Conservation (phyloP, 2,888 invertebrate genomes). For the Palloptera scutellata region DNA sequence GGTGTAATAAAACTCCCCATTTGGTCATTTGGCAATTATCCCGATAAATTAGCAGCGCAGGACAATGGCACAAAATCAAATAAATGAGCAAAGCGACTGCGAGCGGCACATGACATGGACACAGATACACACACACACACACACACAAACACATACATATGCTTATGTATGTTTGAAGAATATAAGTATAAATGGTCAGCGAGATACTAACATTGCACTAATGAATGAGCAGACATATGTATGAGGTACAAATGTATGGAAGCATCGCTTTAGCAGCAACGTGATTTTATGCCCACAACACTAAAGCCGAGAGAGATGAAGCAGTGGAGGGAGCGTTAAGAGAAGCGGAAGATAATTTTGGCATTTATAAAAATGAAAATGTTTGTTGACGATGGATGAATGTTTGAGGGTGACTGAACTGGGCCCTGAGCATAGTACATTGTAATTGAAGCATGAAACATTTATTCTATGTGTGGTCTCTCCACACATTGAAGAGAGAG, state of each 20-base stretch:
- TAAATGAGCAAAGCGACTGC: slow-evolving; percentile 24
- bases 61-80: slow-evolving; percentile 29
- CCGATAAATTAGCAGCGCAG: slow-evolving; percentile 61
- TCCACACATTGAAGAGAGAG: too few relatives aligned
- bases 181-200: not conserved
- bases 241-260: not conserved
- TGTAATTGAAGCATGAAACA: too few relatives aligned
- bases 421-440: too few relatives aligned
- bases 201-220: not conserved
- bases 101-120: slow-evolving; percentile 1
- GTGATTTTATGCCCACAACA: not conserved
- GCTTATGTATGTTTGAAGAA: not conserved
- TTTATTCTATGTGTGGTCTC: too few relatives aligned
- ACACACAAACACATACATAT: not conserved
- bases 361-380: slow-evolving; percentile 26
- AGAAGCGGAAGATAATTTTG: slow-evolving; percentile 29
- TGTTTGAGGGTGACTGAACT: too few relatives aligned
- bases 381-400: not conserved
- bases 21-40: slow-evolving; percentile 64
- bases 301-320: slow-evolving; percentile 21
- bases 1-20: slow-evolving; percentile 62
- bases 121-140: not conserved
- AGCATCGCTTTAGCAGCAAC: slow-evolving; percentile 1
- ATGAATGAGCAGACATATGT: not conserved
- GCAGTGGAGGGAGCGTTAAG: too few relatives aligned